These are phyloP conservation scores for Carabus problematicus DNA, from an alignment of 2,888 invertebrate genomes.

Conservation along the genomic window DNA sequence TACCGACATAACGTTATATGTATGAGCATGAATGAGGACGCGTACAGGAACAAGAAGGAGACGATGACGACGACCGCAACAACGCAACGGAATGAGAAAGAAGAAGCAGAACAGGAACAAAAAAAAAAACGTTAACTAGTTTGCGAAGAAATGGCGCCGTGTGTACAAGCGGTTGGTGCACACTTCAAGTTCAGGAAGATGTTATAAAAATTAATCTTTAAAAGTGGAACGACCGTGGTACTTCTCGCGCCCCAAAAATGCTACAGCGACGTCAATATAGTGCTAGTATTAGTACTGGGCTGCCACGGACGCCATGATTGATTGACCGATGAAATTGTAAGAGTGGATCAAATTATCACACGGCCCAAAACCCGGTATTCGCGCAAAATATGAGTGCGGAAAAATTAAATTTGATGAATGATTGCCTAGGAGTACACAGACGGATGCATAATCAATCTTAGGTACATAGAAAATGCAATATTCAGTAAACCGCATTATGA, in stretches of 20 bases:
- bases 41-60: constrained; percentile 20
- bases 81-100: not conserved
- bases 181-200: constrained; percentile 42
- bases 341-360: constrained; percentile 43
- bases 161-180: constrained; percentile 20
- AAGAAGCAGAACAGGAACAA: constrained; percentile 27
- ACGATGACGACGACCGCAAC: constrained; percentile 10
- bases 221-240: constrained; percentile 30
- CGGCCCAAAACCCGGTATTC: constrained; percentile 28
- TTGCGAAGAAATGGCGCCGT: constrained; percentile 23
- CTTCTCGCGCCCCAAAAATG: not conserved
- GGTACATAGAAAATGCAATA: constrained; percentile 10
- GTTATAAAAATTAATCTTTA: constrained; percentile 44
- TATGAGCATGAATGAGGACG: constrained; percentile 31
- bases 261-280: not conserved
- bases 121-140: constrained; percentile 40
- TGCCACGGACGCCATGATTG: constrained; percentile 40
- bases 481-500: constrained; percentile 5
- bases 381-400: constrained; percentile 40
- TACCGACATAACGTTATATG: constrained; percentile 37
- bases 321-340: constrained; percentile 41
- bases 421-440: constrained; percentile 34
- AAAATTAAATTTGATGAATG: constrained; percentile 43
- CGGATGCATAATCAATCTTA: constrained; percentile 43
- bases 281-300: constrained; percentile 4